A percentile compares a stretch with the other conserved stretches of the same genome.
Evolutionary conservation across 2,113 vertebrate genomes (phyloP).

Genomic region (Urocolius indicus): DNA sequence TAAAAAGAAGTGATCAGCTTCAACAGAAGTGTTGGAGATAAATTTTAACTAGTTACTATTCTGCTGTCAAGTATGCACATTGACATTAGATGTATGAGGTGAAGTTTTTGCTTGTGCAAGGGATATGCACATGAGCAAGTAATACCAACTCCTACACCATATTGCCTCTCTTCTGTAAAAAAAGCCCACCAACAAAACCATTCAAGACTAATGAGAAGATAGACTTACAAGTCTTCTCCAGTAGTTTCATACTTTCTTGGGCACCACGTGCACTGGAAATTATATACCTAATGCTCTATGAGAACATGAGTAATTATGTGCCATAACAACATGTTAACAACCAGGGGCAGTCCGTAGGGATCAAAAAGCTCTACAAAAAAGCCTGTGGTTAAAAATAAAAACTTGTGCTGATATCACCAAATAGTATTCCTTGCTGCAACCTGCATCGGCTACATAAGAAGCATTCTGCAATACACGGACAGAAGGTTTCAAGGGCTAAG

Average conservation of each 20-base stretch:
- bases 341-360: not conserved
- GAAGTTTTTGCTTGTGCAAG: not conserved
- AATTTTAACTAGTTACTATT: not conserved
- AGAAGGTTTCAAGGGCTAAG: not conserved
- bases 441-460: not conserved
- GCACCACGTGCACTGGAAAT: not conserved
- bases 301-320: not conserved
- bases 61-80: not conserved
- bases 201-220: not conserved
- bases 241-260: not conserved
- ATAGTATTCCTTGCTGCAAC: not conserved
- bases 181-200: not conserved
- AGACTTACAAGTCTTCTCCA: not conserved
- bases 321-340: not conserved
- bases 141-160: not conserved
- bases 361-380: not conserved
- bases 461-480: not conserved
- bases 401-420: not conserved
- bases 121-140: not conserved
- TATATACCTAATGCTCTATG: not conserved
- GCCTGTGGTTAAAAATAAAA: not conserved
- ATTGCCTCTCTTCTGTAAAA: not conserved
- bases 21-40: not conserved
- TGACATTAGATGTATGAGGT: not conserved
- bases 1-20: not conserved